Base-by-base conservation (phyloP, 2,113 vertebrate species). In the Actenoides lindsayi region DNA sequence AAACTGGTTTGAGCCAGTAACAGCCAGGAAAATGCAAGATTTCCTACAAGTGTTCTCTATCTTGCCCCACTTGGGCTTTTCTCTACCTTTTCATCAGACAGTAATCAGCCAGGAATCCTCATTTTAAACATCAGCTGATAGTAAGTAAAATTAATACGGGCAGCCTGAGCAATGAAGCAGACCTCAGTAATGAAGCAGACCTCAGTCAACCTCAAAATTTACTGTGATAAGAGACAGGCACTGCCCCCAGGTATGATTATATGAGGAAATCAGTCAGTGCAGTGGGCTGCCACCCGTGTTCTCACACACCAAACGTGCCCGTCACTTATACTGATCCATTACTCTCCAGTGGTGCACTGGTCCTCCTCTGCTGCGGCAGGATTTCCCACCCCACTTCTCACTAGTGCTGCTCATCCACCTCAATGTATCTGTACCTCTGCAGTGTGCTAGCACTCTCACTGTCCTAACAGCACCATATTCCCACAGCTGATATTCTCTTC, bases 301-400 rank as follows among this genome's bases (percentile, higher is more conserved):
- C 78, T 63, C 35, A 30, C 3, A n/a, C 10, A 89, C 25, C 20
- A 39, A 82, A 51, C 7, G 5, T 4, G 17, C 11, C 30, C 42
- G 56, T 6, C 7, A 6, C 28, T 54, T 53, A 41, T 18, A 7
- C 11, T 2, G 27, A 54, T 5, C 23, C 3, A 35, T 9, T 56
- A 12, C 2, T 11, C 35, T 69, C 41, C 10, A 56, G 35, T 2
- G 8, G 5, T 0, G 0, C 0, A 3, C 23, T 30, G 20, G 18
- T 44, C 59, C 50, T 84, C 42, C 69, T 16, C 9, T 27, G 50
- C 13, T 0, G 0, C 19, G 56, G 78, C 56, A 71, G 17, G 21
- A 69, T 35, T 75, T 73, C 51, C 77, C 77, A 83, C 8, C 27
- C 41, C 28, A 21, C 46, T 70, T 50, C 16, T 74, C 14, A 1